Evolutionary conservation across 2,113 vertebrate species (phyloP), one percentile per base, ranked within the genome.

Genomic region (Thalassoma bifasciatum): DNA sequence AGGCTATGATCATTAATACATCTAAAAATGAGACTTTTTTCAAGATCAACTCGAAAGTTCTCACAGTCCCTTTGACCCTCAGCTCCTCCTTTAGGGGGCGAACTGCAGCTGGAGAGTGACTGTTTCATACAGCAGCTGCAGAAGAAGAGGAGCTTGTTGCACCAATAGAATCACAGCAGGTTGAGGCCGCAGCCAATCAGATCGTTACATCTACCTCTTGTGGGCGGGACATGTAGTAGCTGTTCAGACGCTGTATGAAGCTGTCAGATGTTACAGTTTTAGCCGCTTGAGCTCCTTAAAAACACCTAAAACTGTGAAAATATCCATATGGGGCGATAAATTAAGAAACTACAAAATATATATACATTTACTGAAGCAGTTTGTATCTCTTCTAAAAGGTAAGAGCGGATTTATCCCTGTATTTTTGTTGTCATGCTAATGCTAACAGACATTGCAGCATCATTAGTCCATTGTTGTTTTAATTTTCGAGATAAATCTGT

Each of bases 341-440:
- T 51, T 65, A 0, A 37, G 4, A n/a, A n/a, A 14, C 10, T 16
- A 3, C 17, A 50, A 38, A 42, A 34, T 36, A 37, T 8, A 1
- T 1, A 10, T 13, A 6, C 17, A 4, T 21, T n/a, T 5, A 11
- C 19, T 5, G 10, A 57, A 10, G 26, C 8, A 22, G 2, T 4
- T 4, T 73, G 13, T 26, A 10, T 0, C 37, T 62, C 7, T 2
- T 24, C 14, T 13, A n/a, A 2, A 17, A 81, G 86, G 88, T 87
- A 82, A 81, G 67, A 9, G 4, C 26, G 6, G 2, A n/a, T 57
- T 24, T 0, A 23, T 9, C n/a, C 12, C 2, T 21, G 52, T n/a
- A n/a, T n/a, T n/a, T n/a, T 58, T 72, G 85, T 80, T 63, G n/a
- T 2, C 11, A 58, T 68, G 80, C 82, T 89, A 81, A 78, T 59